phyloP scores from a whole-genome alignment of 2,888 invertebrate genomes.

The Odontothrips loti region DNA sequence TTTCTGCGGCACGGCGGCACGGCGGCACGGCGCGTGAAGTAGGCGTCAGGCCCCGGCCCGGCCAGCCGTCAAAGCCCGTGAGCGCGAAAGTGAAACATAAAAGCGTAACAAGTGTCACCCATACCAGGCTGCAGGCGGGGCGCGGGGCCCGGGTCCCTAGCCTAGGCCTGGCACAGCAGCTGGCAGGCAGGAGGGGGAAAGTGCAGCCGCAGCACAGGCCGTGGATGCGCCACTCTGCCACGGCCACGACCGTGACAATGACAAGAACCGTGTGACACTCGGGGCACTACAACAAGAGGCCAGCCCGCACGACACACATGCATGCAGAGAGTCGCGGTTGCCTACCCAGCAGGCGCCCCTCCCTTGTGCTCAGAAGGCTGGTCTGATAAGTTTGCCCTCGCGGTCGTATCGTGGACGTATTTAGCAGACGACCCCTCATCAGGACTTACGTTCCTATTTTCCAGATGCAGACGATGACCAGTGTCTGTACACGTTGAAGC shows the following conservation, averaged over 20 bases:
- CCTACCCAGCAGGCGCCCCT: too few relatives aligned
- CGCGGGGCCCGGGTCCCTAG: neutral
- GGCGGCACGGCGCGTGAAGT: neutral
- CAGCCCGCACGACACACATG: neutral
- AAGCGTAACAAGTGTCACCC: slow-evolving; percentile 24
- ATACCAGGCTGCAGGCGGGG: neutral
- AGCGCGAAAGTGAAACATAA: slow-evolving; percentile 4
- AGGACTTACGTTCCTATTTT: neutral
- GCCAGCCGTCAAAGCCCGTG: neutral
- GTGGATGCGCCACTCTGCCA: too few relatives aligned
- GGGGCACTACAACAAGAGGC: too few relatives aligned
- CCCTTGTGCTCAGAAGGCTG: too few relatives aligned
- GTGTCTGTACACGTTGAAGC: neutral
- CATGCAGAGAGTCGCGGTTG: too few relatives aligned
- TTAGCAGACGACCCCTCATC: too few relatives aligned
- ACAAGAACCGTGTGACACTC: too few relatives aligned
- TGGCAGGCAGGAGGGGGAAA: neutral
- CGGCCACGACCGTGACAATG: too few relatives aligned
- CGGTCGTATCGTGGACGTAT: too few relatives aligned
- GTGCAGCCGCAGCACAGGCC: neutral
- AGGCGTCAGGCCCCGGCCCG: neutral
- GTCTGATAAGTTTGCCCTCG: too few relatives aligned
- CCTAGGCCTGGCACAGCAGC: neutral
- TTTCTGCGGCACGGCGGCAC: too few relatives aligned
- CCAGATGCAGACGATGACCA: neutral